Percentiles rank a stretch among this genome's conserved stretches.
Conservation (phyloP, 2,113 vertebrate genomes). For the Sylvia atricapilla region DNA sequence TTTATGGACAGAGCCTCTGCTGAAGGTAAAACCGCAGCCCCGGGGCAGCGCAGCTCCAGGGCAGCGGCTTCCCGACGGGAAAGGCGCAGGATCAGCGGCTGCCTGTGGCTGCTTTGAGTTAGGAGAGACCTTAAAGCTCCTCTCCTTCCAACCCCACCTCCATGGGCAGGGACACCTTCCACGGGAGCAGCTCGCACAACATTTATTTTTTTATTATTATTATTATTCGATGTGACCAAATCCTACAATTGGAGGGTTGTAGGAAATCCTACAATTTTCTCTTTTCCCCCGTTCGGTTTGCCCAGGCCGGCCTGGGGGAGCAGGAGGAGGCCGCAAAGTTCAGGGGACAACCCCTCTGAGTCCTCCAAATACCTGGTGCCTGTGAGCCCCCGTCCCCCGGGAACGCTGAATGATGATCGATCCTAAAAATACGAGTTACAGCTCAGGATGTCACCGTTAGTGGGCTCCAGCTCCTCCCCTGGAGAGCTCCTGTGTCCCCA, state of each 20-base stretch:
- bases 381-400: neutral
- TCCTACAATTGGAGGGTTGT: neutral
- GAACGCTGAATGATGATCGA: neutral
- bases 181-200: neutral
- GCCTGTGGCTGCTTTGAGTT: neutral
- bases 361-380: neutral
- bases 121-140: neutral
- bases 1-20: neutral
- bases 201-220: neutral
- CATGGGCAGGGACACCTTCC: neutral
- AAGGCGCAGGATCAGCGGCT: neutral
- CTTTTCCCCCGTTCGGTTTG: fast-evolving
- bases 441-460: fast-evolving
- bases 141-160: neutral
- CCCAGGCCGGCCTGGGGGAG: neutral
- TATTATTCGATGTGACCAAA: neutral
- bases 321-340: neutral
- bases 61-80: neutral
- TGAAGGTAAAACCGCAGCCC: slow-evolving; percentile 28
- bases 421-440: neutral
- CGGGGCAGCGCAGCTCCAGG: neutral
- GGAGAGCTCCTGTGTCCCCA: neutral
- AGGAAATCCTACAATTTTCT: neutral
- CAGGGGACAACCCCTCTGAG: fast-evolving
- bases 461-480: fast-evolving